A percentile compares a stretch with the other conserved stretches of the same genome.
Conservation (phyloP, 2,888 invertebrate genomes). For the Lingula anatina region DNA sequence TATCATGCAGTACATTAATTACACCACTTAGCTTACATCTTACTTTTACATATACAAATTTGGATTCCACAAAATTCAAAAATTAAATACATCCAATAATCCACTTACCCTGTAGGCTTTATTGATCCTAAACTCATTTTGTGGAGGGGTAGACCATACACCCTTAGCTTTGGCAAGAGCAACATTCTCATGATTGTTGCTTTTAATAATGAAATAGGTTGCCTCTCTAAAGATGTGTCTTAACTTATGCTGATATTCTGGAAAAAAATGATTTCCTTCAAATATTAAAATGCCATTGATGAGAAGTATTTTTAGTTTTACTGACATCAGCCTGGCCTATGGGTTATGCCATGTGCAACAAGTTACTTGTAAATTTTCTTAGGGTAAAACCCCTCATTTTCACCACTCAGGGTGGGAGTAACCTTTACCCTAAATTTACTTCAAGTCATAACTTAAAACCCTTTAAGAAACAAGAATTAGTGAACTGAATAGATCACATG, state of each 20-base stretch:
- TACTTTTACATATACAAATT: background rate
- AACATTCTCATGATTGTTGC: constrained; percentile 95
- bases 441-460: no score
- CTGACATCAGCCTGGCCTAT: no score
- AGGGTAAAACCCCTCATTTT: no score
- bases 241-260: constrained; percentile 50
- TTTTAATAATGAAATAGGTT: constrained; percentile 92
- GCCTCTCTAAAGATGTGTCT: constrained; percentile 93
- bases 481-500: no score
- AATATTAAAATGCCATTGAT: no score
- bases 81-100: background rate
- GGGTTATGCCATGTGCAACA: no score
- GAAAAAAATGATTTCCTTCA: no score
- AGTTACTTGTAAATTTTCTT: no score
- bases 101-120: constrained; percentile 70
- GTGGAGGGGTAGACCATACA: constrained; percentile 96
- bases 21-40: background rate
- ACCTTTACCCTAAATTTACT: no score
- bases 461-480: no score
- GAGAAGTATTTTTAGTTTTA: no score
- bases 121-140: constrained; percentile 93
- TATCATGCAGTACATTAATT: background rate
- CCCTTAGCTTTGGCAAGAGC: constrained; percentile 84
- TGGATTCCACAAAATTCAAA: background rate
- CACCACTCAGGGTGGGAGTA: no score